Evolutionary conservation across 2,113 vertebrate genomes (phyloP), one percentile per base, ranked within the genome.

Genomic region (Nyctereutes procyonoides): DNA sequence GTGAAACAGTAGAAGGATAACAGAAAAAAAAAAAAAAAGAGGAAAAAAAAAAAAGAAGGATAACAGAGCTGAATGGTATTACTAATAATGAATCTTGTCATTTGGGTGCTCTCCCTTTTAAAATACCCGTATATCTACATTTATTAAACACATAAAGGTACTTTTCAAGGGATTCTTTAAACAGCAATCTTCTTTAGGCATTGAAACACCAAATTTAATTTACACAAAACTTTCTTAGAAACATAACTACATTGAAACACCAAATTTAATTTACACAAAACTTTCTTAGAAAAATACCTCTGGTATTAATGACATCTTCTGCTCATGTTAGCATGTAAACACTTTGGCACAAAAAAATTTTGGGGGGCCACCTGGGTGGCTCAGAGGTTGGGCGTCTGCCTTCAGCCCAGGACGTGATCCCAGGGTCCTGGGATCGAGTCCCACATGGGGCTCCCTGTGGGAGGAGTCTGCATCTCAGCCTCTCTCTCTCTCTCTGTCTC

Each of bases 91-190:
- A 91, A 65, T 79, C 15, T 86, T 30, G 58, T 28, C 16, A 63
- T 51, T 58, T 77, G 53, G 56, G 28, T 88, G 24, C 9, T 83
- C n/a, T 77, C 38, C 62, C 56, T 35, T 76, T 93, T 60, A 92
- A 73, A 73, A 48, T 10, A 93, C 76, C 73, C 51, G 89, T 60
- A 38, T 73, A 65, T 48, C 28, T 88, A 74, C 9, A 93, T 48
- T 76, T 63, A 92, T 35, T 88, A 85, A 83, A 83, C 26, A 93
- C 35, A 82, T 58, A 48, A 71, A 85, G 20, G 19, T 91, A 90
- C 67, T 95, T 94, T 80, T 56, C 28, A 96, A 95, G 17, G 13
- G 14, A 11, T 88, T 53, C 22, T 90, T 93, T 81, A 96, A 88
- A 88, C n/a, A 93, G 30, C 38, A 30, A 89, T n/a, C 38, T 95